A percentile compares a stretch with the other conserved stretches of the same genome.
Conservation (phyloP, 2,797 vertebrate genomes). For the Vespertilio murinus region DNA sequence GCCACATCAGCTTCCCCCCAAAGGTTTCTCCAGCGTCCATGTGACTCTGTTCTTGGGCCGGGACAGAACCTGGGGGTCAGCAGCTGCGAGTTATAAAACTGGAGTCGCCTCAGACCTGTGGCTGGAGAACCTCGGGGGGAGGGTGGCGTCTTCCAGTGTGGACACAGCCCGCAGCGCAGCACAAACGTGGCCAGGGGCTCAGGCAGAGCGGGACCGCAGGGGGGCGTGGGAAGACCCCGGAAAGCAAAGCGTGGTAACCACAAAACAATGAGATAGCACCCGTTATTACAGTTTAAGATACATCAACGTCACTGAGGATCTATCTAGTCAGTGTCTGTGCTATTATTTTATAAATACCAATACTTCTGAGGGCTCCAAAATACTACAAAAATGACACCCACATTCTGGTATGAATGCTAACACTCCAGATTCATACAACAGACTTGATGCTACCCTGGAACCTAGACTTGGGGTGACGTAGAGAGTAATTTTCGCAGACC, state of each 20-base stretch:
- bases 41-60: neutral
- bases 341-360: conserved; percentile 42
- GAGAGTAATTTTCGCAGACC: neutral
- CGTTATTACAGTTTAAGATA: neutral
- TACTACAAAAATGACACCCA: conserved; percentile 41
- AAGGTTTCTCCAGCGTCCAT: neutral
- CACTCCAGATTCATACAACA: neutral
- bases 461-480: neutral
- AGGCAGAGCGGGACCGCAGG: neutral
- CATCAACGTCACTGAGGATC: neutral
- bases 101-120: neutral
- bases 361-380: conserved; percentile 9
- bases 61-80: neutral
- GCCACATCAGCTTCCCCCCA: neutral
- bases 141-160: fast-evolving
- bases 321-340: neutral
- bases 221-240: neutral
- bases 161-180: neutral
- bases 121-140: neutral
- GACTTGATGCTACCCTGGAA: conserved; percentile 34
- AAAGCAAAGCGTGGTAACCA: neutral
- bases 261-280: conserved; percentile 47
- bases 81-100: neutral
- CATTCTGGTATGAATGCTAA: neutral
- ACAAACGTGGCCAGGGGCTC: neutral